A percentile compares a stretch with the other conserved stretches of the same genome.
These are phyloP conservation scores for Tridacna crocea DNA, from an alignment of 2,888 invertebrate genomes.

Conservation along the genomic window DNA sequence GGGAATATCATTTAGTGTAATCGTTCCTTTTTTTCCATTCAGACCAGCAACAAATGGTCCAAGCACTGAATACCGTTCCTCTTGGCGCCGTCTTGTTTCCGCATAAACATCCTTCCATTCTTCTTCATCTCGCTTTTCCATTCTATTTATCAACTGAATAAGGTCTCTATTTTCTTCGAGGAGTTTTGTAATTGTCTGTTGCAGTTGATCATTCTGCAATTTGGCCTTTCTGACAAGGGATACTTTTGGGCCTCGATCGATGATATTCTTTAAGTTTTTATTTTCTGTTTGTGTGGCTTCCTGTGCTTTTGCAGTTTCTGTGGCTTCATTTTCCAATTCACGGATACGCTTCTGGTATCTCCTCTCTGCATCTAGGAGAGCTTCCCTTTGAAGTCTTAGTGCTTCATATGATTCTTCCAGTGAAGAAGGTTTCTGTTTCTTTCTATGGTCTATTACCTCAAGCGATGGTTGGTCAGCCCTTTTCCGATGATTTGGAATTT, in stretches of 20 bases:
- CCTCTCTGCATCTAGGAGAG: slow-evolving; percentile 40
- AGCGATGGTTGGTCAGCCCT: slow-evolving; percentile 32
- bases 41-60: slow-evolving; percentile 55
- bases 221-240: slow-evolving; percentile 38
- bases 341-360: slow-evolving; percentile 51
- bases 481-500: slow-evolving; percentile 23
- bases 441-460: slow-evolving; percentile 51
- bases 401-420: slow-evolving; percentile 47
- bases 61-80: slow-evolving; percentile 50
- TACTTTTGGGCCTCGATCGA: slow-evolving; percentile 57
- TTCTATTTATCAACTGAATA: slow-evolving; percentile 30
- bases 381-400: slow-evolving; percentile 44
- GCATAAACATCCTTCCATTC: slow-evolving; percentile 24
- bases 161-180: slow-evolving; percentile 50
- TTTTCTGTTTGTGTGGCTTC: slow-evolving; percentile 54
- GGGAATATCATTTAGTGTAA: slow-evolving; percentile 30
- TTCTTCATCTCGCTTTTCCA: slow-evolving; percentile 31
- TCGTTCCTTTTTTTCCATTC: slow-evolving; percentile 38
- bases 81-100: slow-evolving; percentile 37
- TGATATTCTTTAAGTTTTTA: slow-evolving; percentile 42
- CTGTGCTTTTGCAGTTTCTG: slow-evolving; percentile 41
- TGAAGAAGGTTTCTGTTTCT: not conserved
- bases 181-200: slow-evolving; percentile 39
- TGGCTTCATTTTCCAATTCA: slow-evolving; percentile 49
- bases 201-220: slow-evolving; percentile 45